These are phyloP conservation scores for Protobothrops mucrosquamatus DNA, from an alignment of 2,113 vertebrate genomes.

Conservation along the genomic window DNA sequence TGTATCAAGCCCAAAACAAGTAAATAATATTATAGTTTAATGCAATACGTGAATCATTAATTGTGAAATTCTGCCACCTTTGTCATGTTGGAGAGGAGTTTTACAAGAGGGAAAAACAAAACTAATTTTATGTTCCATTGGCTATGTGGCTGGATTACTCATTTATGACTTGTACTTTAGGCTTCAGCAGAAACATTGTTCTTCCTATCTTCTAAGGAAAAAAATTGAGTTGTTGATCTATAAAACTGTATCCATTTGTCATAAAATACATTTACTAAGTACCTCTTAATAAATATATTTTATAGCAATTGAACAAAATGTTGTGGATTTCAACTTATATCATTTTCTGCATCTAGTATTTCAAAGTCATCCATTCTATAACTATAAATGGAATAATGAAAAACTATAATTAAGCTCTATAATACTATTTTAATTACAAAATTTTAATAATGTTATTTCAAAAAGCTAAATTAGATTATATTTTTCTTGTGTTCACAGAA, in stretches of 20 bases:
- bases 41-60: not conserved
- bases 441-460: not conserved
- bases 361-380: not conserved
- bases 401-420: not conserved
- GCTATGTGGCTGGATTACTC: not conserved
- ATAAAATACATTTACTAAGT: not conserved
- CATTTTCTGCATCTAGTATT: not conserved
- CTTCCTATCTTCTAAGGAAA: too few species aligned
- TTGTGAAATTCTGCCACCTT: not conserved
- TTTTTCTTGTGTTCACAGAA: not conserved
- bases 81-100: not conserved
- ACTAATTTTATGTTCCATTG: not conserved
- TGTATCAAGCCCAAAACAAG: not conserved
- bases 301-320: not conserved
- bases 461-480: not conserved
- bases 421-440: not conserved
- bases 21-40: not conserved
- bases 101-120: not conserved
- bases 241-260: not conserved
- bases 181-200: not conserved
- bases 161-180: not conserved
- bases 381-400: not conserved
- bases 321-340: not conserved
- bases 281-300: not conserved
- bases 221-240: not conserved